Evolutionary conservation across 2,113 vertebrate species (phyloP).

Genomic region (Festucalex cinctus): DNA sequence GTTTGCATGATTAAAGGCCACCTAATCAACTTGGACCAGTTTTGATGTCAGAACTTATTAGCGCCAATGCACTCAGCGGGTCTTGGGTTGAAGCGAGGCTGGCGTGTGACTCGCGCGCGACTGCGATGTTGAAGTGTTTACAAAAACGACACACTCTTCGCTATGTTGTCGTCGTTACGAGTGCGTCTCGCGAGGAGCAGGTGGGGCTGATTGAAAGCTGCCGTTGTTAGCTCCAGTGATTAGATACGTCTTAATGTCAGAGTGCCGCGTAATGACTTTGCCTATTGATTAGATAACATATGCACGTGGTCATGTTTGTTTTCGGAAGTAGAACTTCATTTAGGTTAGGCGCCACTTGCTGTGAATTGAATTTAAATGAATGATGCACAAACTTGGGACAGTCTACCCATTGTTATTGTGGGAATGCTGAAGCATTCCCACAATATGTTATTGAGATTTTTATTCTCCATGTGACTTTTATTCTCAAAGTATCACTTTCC

Average conservation of each 20-base stretch:
- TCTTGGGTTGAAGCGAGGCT: constrained; percentile 5
- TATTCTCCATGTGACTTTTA: no score
- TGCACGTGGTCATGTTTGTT: constrained; percentile 62
- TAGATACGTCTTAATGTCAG: constrained; percentile 44
- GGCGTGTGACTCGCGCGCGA: not conserved
- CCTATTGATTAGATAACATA: constrained; percentile 74
- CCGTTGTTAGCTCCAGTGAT: constrained; percentile 50
- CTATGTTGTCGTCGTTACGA: constrained; percentile 31
- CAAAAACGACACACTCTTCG: constrained; percentile 25
- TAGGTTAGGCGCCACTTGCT: not conserved
- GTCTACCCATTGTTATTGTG: not conserved
- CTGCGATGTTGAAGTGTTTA: constrained; percentile 32
- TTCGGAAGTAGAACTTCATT: constrained; percentile 39
- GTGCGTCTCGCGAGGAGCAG: constrained; percentile 35
- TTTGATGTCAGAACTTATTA: constrained; percentile 31
- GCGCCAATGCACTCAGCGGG: constrained; percentile 4
- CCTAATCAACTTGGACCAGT: constrained; percentile 42
- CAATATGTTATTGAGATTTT: no score
- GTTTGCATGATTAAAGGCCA: constrained; percentile 44
- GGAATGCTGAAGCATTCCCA: no score
- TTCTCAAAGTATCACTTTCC: no score
- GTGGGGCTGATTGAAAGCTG: constrained; percentile 54
- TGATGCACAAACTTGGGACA: not conserved
- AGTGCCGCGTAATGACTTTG: constrained; percentile 63
- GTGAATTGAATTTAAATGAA: not conserved